A percentile compares a stretch with the other conserved stretches of the same genome.
Evolutionary conservation across 2,797 vertebrate genomes (phyloP).

Genomic region (Prunella strophiata): DNA sequence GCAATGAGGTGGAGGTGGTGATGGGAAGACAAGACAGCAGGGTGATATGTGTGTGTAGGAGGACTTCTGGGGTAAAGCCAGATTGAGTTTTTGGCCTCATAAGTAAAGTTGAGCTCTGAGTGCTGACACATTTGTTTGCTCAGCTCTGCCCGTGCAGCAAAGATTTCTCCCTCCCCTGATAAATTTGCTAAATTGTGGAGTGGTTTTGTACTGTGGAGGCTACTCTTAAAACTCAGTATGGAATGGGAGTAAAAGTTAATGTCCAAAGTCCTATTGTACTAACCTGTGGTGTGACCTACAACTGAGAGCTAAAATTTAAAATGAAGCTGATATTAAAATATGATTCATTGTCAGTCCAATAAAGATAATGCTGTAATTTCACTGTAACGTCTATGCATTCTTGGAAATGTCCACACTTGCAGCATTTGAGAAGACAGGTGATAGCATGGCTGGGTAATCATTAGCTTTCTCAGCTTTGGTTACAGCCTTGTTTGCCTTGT

Average conservation of each 20-base stretch:
- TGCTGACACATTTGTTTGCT: conserved; percentile 50
- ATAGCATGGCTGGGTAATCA: background rate
- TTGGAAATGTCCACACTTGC: background rate
- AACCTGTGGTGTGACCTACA: background rate
- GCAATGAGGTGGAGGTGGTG: conserved; percentile 58
- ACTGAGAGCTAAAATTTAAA: background rate
- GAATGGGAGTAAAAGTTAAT: background rate
- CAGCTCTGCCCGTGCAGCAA: background rate
- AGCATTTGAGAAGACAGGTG: background rate
- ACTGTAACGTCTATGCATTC: background rate
- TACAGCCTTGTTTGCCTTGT: background rate
- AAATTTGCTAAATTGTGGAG: conserved; percentile 6
- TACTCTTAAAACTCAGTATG: conserved; percentile 2
- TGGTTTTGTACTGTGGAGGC: background rate
- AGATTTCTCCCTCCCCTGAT: background rate
- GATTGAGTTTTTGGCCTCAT: conserved; percentile 32
- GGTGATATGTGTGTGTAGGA: conserved; percentile 45
- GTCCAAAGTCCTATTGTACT: background rate
- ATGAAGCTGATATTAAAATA: background rate
- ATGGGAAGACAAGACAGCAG: conserved; percentile 53
- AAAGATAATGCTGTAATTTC: background rate
- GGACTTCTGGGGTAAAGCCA: conserved; percentile 48
- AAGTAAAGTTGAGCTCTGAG: conserved; percentile 44
- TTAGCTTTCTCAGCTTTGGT: background rate
- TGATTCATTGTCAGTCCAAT: background rate